A percentile compares a stretch with the other conserved stretches of the same genome.
Evolutionary conservation across 2,113 vertebrate genomes (phyloP).

Genomic region (Cinclus cinclus): DNA sequence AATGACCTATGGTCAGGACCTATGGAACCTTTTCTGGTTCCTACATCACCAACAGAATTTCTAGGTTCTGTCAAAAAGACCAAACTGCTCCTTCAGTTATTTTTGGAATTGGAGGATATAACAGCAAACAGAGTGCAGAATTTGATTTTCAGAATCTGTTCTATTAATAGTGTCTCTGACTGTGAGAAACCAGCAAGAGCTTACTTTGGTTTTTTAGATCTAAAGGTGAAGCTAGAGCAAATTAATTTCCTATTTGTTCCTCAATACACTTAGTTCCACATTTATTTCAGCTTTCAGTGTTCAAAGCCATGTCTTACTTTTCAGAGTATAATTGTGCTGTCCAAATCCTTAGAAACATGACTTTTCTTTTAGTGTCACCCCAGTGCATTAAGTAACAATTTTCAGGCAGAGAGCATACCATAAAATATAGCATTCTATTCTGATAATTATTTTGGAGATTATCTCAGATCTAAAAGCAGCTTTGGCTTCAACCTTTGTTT

Average conservation of each 20-base stretch:
- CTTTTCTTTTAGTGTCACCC: background rate
- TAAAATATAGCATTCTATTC: slow-evolving; percentile 15
- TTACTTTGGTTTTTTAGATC: background rate
- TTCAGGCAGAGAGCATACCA: background rate
- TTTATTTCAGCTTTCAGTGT: background rate
- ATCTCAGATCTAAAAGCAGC: slow-evolving; percentile 1
- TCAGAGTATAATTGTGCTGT: background rate
- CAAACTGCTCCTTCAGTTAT: background rate
- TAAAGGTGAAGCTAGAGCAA: background rate
- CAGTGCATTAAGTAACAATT: background rate
- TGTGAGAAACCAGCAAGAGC: background rate
- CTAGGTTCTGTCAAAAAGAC: background rate
- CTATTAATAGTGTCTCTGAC: background rate
- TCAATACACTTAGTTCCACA: background rate
- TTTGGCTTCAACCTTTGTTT: background rate
- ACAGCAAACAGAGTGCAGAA: background rate
- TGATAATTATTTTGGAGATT: slow-evolving; percentile 20
- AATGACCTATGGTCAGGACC: background rate
- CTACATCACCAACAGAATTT: background rate
- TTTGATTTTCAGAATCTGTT: background rate
- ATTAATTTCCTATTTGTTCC: background rate
- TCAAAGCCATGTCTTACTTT: background rate
- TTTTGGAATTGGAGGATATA: background rate
- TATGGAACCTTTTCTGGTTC: background rate
- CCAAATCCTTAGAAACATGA: background rate